Evolutionary conservation across 2,888 invertebrate genomes (phyloP).

Genomic region (Fragum sueziense): DNA sequence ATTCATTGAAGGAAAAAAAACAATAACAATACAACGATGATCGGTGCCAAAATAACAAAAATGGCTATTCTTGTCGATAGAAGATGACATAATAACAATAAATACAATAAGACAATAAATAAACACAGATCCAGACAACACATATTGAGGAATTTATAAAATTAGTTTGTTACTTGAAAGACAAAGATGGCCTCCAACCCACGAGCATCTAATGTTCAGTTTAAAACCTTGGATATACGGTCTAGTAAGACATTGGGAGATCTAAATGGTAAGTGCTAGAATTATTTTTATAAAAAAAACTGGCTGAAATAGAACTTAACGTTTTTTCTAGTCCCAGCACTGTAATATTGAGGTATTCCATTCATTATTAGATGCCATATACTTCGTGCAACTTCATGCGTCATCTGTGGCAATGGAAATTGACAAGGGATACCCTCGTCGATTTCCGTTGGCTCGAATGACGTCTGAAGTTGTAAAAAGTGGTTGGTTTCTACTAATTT

Average conservation of each 20-base stretch:
- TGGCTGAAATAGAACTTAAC: no score
- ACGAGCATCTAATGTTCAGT: conserved; percentile 14
- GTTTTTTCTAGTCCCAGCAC: no score
- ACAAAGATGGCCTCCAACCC: conserved; percentile 1
- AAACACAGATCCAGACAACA: neutral
- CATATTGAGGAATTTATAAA: neutral
- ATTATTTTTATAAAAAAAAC: no score
- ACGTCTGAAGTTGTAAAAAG: no score
- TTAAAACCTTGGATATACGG: conserved; percentile 2
- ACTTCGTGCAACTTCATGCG: no score
- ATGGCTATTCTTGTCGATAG: neutral
- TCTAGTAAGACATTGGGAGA: conserved; percentile 14
- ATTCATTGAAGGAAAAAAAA: no score
- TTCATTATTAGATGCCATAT: no score
- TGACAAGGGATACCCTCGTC: no score
- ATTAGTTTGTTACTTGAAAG: neutral
- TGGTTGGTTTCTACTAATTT: no score
- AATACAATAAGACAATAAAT: neutral
- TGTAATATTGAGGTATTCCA: no score
- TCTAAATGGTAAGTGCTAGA: conserved; percentile 29
- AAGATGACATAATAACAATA: neutral
- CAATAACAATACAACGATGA: neutral
- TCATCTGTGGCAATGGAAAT: no score
- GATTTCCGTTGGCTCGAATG: no score
- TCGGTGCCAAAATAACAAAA: neutral